Evolutionary conservation across 2,113 vertebrate genomes (phyloP).

Genomic region (Thamnophis sirtalis): DNA sequence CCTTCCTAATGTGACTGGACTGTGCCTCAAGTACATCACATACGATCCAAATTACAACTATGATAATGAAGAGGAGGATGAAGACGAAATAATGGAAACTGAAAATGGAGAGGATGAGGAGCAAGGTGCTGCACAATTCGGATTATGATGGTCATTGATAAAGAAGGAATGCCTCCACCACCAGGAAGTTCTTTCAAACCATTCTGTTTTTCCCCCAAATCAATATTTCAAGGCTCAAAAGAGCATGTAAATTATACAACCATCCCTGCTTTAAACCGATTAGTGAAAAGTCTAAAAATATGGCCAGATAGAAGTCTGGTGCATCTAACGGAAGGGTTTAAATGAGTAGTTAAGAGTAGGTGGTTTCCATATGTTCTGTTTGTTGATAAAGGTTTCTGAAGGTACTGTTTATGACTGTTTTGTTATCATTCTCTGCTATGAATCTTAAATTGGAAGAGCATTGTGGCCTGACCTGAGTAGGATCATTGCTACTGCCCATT

Average conservation of each 20-base stretch:
- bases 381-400: neutral
- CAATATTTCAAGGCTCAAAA: neutral
- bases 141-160: conserved; percentile 27
- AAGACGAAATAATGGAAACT: conserved; percentile 83
- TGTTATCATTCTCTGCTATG: neutral
- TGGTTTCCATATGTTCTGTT: neutral
- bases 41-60: conserved; percentile 95
- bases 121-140: conserved; percentile 67
- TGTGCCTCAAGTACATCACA: conserved; percentile 88
- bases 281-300: neutral
- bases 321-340: neutral
- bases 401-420: neutral
- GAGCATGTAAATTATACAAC: neutral
- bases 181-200: neutral
- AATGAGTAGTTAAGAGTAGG: neutral
- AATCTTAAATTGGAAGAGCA: neutral
- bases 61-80: conserved; percentile 78
- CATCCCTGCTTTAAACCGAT: neutral
- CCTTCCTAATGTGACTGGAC: conserved; percentile 76
- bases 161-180: conserved; percentile 11
- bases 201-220: neutral
- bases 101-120: conserved; percentile 84
- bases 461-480: too few relatives aligned
- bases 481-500: neutral
- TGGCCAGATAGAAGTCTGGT: neutral